Percentiles rank a stretch among this genome's conserved stretches.
These are phyloP conservation scores for Polyergus mexicanus DNA, from an alignment of 1,140 invertebrate species.

Conservation along the genomic window DNA sequence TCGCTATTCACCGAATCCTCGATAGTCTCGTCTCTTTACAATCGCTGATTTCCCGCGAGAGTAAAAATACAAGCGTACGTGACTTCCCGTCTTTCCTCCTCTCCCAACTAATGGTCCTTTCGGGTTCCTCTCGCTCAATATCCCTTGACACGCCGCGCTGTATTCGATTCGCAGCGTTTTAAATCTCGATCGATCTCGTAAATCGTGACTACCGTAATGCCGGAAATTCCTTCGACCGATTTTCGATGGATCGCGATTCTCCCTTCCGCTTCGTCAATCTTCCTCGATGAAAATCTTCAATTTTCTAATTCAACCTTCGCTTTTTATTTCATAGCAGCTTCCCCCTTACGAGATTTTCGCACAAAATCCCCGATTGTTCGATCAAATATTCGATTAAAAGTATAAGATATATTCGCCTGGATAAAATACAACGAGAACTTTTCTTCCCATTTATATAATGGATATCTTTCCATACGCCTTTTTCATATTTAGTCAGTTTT, in stretches of 20 bases:
- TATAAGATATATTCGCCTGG: background rate
- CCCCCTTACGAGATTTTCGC: background rate
- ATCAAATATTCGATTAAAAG: conserved; percentile 8
- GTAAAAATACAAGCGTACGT: conserved; percentile 41
- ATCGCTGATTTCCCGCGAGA: conserved; percentile 65
- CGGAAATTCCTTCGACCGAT: background rate
- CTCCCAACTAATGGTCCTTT: background rate
- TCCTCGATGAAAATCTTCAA: background rate
- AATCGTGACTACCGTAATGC: conserved; percentile 3
- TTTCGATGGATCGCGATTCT: background rate
- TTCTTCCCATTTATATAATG: background rate
- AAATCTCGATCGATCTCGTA: conserved; percentile 15
- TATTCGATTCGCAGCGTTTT: background rate
- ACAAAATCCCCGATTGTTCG: background rate
- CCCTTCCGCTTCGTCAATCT: background rate
- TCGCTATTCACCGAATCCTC: background rate
- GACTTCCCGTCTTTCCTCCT: conserved; percentile 11
- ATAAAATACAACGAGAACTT: background rate
- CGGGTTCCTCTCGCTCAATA: background rate
- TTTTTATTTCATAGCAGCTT: background rate
- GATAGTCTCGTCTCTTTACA: background rate
- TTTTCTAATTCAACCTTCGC: conserved; percentile 11
- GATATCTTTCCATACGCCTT: background rate
- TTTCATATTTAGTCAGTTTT: background rate
- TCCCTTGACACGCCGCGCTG: background rate